Base-by-base conservation (phyloP, 2,888 invertebrate genomes). In the Seira musarum region DNA sequence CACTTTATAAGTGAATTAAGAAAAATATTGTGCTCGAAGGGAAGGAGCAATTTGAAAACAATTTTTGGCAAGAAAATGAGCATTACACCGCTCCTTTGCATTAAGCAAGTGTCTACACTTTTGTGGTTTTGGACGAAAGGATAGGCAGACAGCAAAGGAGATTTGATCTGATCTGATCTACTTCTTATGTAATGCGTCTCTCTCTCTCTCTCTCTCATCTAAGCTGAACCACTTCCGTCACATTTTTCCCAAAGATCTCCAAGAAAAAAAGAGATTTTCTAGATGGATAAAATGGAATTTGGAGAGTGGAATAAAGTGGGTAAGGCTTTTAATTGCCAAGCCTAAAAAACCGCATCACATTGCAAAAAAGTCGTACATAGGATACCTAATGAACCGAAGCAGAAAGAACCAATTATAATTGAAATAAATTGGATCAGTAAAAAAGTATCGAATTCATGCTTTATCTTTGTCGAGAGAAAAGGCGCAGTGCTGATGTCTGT, bases 21-120 rank as follows among this genome's bases (percentile, higher is more conserved):
- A 49, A 49, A 3, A 49, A 49, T 49, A n/a, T n/a, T 8, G 17
- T 2, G 49, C 49, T 49, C 17, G 6, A n/a, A 49, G 49, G 30
- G 49, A 49, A 49, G 49, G 17, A 49, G 17, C 49, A 49, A 49
- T 49, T 49, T 49, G 17, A 49, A 49, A 49, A n/a, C 49, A 49
- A 49, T n/a, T 49, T 13, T 49, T 49, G 49, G 49, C 49, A 49
- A 49, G 30, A 30, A 49, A 49, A n/a, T 49, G 13, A 49, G 6
- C 15, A 49, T 15, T 40, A 40, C 49, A 13, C 49, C 49, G 49
- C 49, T 49, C 49, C 49, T n/a, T 30, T 8, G 30, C 30, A 30
- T 5, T 30, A 5, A 5, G 2, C 2, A 49, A 49, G 49, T 49
- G 49, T 49, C 6, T 13, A 2, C 2, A 8, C 2, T 15, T 49